Conservation (phyloP, 2,797 vertebrate genomes). For the Cossypha heuglini region DNA sequence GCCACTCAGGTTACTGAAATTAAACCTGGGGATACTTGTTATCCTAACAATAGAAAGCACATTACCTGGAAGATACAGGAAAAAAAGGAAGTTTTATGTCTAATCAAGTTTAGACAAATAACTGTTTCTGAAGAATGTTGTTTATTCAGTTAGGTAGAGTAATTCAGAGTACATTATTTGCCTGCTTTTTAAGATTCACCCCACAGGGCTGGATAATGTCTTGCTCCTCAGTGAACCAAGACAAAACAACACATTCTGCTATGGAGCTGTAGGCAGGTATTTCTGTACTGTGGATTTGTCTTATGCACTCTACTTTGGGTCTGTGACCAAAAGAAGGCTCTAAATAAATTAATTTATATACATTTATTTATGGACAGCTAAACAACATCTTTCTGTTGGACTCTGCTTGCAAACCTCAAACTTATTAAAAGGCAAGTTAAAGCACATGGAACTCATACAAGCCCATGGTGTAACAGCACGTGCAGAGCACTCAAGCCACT, state of each 20-base stretch:
- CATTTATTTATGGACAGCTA: background rate
- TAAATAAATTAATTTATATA: background rate
- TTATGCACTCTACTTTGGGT: background rate
- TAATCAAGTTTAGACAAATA: slow-evolving; percentile 1
- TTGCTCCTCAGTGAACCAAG: background rate
- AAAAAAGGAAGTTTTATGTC: background rate
- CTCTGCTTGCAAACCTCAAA: background rate
- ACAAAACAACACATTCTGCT: background rate
- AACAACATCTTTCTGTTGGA: background rate
- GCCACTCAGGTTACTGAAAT: slow-evolving; percentile 48
- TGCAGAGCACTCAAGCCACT: background rate
- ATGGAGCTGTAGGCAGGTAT: background rate
- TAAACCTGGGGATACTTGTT: background rate
- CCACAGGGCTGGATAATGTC: background rate
- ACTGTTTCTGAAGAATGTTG: background rate
- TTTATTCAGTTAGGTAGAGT: background rate
- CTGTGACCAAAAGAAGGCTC: background rate
- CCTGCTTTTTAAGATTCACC: background rate
- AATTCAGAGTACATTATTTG: background rate
- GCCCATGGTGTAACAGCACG: rapidly evolving
- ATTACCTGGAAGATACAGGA: background rate
- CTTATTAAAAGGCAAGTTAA: slow-evolving; percentile 5
- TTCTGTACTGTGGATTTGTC: background rate
- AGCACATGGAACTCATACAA: background rate
- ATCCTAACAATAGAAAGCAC: background rate